Conservation (phyloP, 2,797 vertebrate genomes). For the Leuciscus waleckii region DNA sequence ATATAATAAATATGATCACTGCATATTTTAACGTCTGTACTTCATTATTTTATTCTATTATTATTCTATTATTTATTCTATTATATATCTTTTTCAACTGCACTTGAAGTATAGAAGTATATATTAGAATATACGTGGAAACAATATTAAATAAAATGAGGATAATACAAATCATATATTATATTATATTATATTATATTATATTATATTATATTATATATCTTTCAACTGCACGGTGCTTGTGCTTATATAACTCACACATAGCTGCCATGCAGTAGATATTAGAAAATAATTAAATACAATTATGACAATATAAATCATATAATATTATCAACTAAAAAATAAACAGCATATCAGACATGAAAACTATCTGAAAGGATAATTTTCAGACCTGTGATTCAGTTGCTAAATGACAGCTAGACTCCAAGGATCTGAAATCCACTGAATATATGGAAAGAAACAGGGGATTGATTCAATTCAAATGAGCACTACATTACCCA, state of each 20-base stretch:
- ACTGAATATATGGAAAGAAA: no score
- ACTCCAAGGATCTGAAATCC: not conserved
- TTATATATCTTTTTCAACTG: no score
- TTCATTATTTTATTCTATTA: not conserved
- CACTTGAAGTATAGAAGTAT: no score
- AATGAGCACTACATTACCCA: conserved; percentile 27
- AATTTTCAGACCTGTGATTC: not conserved
- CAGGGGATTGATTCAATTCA: no score
- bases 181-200: not conserved
- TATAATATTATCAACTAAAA: not conserved
- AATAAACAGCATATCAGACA: not conserved
- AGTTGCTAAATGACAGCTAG: not conserved
- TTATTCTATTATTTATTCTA: not conserved
- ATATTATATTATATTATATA: no score
- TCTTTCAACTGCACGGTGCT: not conserved
- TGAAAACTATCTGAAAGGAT: not conserved
- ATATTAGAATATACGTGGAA: no score
- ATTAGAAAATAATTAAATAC: not conserved
- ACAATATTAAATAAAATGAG: not conserved
- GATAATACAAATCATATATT: no score
- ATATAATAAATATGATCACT: not conserved
- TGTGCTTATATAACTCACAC: not conserved
- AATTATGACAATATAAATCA: not conserved
- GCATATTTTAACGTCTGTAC: not conserved
- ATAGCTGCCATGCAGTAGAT: no score